Base-by-base conservation (phyloP, 2,888 invertebrate species). In the Mylabris sibirica region DNA sequence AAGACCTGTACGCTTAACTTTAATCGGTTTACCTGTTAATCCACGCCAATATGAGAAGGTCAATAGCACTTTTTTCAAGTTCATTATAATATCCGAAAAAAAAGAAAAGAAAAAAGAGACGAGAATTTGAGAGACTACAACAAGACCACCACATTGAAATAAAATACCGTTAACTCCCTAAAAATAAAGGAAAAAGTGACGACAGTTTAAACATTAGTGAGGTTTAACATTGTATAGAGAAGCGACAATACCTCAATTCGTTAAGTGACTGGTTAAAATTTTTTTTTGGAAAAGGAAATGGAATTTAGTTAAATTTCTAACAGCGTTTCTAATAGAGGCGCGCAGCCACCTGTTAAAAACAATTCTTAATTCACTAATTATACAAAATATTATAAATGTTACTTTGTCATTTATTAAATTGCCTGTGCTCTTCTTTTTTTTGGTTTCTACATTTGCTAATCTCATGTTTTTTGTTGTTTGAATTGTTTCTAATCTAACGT, bases 1-100 rank as follows among this genome's bases (percentile, higher is more conserved):
- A 65, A 70, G 70, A 72, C 76, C 74, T 67, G 67, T 79, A 79
- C 78, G 79, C 80, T 49, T 49, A 80, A 80, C 81, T 82, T 83
- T 82, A 82, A 83, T 83, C 83, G 82, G 79, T 83, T 83, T 82
- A 83, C 82, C 81, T 82, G 82, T 82, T 83, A 82, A 83, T 83
- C 82, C 82, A 77, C 78, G 76, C 79, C 80, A 79, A 78, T 78
- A 78, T 76, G 78, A 70, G 67, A 74, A 78, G 82, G 82, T 83
- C 83, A 83, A 83, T 80, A 83, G 79, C 83, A 82, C 79, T 77
- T 79, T 72, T 24, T 44, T 38, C 64, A 62, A 53, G 53, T 53
- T 53, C 53, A 53, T 53, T 53, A 53, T 53, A 53, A 53, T 24
- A 20, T 20, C 9, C 6, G 49, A n/a, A 20, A 49, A 49, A 11